Percentiles rank a stretch among this genome's conserved stretches.
These are phyloP conservation scores for Leptinotarsa lineolata DNA, from an alignment of 1,140 invertebrate genomes.

Conservation along the genomic window DNA sequence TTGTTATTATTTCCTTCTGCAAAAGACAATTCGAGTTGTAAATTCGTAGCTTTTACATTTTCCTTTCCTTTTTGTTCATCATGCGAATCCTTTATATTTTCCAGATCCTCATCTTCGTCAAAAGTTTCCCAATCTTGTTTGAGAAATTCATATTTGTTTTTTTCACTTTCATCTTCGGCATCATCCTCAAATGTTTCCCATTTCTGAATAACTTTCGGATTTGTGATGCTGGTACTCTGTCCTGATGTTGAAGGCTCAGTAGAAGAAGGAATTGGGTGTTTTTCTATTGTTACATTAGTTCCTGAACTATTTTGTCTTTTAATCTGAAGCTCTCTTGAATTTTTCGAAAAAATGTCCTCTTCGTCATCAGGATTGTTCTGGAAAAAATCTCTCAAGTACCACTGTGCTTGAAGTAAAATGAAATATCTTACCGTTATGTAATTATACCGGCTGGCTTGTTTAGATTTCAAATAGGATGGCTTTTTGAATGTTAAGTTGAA, in stretches of 20 bases:
- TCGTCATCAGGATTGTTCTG: conserved; percentile 47
- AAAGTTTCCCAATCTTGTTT: conserved; percentile 33
- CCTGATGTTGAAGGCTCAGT: background rate
- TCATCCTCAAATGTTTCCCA: conserved; percentile 42
- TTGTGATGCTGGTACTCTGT: conserved; percentile 26
- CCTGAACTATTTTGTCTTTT: conserved; percentile 37
- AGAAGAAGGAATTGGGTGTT: conserved; percentile 13
- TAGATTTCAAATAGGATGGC: conserved; percentile 50
- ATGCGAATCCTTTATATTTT: background rate
- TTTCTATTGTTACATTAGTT: conserved; percentile 23
- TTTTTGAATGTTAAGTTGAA: conserved; percentile 47
- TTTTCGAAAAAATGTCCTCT: conserved; percentile 50
- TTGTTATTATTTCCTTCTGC: conserved; percentile 27
- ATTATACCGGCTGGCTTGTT: conserved; percentile 37
- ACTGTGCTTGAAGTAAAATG: too few relatives aligned
- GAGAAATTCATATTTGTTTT: conserved; percentile 13
- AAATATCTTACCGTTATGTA: conserved; percentile 41
- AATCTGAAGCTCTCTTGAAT: conserved; percentile 45
- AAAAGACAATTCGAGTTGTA: conserved; percentile 40
- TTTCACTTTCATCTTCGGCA: conserved; percentile 30
- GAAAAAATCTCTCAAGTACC: conserved; percentile 6
- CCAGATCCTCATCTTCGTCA: conserved; percentile 22
- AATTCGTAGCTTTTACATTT: conserved; percentile 17
- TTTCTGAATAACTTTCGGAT: background rate
- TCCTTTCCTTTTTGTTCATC: conserved; percentile 18